Evolutionary conservation across 2,113 vertebrate genomes (phyloP).

Genomic region (Chloropsis cyanopogon): DNA sequence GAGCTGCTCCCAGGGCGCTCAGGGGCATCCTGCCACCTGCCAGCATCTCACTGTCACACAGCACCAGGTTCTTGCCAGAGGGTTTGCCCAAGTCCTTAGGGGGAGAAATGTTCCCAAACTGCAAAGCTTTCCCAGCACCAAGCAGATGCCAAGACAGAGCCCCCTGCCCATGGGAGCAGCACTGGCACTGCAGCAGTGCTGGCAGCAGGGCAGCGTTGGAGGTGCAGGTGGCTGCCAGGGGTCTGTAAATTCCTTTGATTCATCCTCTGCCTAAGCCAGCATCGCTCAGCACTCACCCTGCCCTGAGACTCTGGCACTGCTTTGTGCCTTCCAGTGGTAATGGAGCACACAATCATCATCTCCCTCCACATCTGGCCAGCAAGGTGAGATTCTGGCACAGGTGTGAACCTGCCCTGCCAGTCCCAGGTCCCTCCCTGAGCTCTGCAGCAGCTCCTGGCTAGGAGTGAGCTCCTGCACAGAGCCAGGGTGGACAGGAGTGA

Average conservation of each 20-base stretch:
- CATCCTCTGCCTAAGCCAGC: neutral
- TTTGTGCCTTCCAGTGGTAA: neutral
- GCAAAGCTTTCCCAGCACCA: neutral
- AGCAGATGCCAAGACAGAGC: neutral
- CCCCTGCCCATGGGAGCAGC: rapidly evolving
- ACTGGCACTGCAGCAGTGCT: neutral
- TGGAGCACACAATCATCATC: neutral
- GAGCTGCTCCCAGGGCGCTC: rapidly evolving
- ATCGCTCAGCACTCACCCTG: neutral
- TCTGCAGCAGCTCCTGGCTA: neutral
- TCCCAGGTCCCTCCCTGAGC: rapidly evolving
- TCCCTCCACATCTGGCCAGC: neutral
- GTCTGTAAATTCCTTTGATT: neutral
- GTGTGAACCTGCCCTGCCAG: rapidly evolving
- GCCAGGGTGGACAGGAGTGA: neutral
- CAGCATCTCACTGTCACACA: neutral
- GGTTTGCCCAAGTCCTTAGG: neutral
- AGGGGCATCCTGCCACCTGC: neutral
- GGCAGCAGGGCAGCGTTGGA: neutral
- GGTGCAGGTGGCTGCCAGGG: neutral
- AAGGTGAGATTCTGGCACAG: rapidly evolving
- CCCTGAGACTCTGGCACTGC: rapidly evolving
- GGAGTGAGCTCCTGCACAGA: neutral
- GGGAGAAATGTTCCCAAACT: neutral
- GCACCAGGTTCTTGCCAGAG: neutral